Evolutionary conservation across 2,888 invertebrate species (phyloP).

Genomic region (Drosophila buzzatii): DNA sequence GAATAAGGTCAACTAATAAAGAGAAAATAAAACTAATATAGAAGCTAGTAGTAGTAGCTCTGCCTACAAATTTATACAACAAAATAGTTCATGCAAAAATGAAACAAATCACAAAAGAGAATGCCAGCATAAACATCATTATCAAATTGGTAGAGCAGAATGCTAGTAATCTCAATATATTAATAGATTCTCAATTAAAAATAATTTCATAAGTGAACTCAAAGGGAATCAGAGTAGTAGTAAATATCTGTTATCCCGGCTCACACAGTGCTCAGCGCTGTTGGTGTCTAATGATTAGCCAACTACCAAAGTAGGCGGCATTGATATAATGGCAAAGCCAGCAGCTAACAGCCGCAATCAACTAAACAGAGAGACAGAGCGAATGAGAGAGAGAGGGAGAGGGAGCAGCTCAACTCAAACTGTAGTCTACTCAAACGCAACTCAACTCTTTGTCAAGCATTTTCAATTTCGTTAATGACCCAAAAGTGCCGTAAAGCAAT

Average conservation of each 20-base stretch:
- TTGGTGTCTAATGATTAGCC: slow-evolving; percentile 72
- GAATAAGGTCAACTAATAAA: too few relatives aligned
- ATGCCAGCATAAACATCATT: too few relatives aligned
- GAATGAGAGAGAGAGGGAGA: neutral
- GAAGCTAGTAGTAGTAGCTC: too few relatives aligned
- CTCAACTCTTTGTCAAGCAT: slow-evolving; percentile 69
- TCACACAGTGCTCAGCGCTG: slow-evolving; percentile 33
- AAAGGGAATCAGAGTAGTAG: neutral
- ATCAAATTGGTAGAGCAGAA: too few relatives aligned
- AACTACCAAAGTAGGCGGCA: slow-evolving; percentile 80
- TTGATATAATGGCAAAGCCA: slow-evolving; percentile 72
- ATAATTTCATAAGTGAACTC: neutral
- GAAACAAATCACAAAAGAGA: too few relatives aligned
- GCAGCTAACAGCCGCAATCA: slow-evolving; percentile 4
- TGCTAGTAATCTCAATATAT: neutral
- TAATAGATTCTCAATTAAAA: neutral
- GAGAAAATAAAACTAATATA: too few relatives aligned
- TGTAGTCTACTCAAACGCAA: slow-evolving; percentile 15
- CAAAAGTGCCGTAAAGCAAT: slow-evolving; percentile 83
- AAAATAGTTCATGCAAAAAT: too few relatives aligned
- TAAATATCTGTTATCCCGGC: slow-evolving; percentile 3
- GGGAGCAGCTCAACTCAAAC: slow-evolving; percentile 2
- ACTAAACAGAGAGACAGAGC: neutral
- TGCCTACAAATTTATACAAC: too few relatives aligned
- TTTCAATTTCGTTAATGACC: slow-evolving; percentile 84